Percentiles rank a stretch among this genome's conserved stretches.
These are phyloP conservation scores for Hephaestus fuliginosus DNA, from an alignment of 2,797 vertebrate genomes.

Conservation along the genomic window DNA sequence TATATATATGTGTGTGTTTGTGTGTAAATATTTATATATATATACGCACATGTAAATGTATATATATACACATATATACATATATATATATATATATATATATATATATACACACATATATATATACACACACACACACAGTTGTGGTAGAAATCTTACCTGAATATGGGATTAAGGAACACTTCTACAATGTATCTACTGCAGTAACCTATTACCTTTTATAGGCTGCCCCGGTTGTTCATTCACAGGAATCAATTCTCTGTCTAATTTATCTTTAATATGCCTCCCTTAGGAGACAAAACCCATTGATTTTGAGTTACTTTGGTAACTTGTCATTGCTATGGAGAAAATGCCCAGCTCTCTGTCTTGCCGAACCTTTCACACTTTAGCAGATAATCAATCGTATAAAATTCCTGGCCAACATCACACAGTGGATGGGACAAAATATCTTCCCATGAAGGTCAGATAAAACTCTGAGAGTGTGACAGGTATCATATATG, in stretches of 20 bases:
- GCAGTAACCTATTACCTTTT: not conserved
- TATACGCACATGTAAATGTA: too few species aligned
- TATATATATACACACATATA: too few species aligned
- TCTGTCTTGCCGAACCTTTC: conserved; percentile 4
- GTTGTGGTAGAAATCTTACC: not conserved
- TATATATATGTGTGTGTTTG: too few species aligned
- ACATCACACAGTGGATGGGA: not conserved
- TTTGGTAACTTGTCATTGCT: conserved; percentile 20
- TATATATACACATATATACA: too few species aligned
- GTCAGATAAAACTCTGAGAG: not conserved
- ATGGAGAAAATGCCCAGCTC: conserved; percentile 15
- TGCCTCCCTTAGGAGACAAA: conserved; percentile 19
- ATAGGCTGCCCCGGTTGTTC: not conserved
- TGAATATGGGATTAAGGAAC: not conserved
- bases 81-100: too few species aligned
- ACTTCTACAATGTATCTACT: not conserved
- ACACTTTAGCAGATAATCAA: conserved; percentile 32
- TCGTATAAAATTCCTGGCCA: conserved; percentile 1
- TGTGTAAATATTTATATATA: too few species aligned
- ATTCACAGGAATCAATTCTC: conserved; percentile 23
- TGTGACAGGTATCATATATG: not conserved
- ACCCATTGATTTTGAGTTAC: conserved; percentile 15
- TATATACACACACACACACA: too few species aligned
- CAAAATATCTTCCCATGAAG: conserved; percentile 12
- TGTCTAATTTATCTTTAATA: conserved; percentile 15